Evolutionary conservation across 2,888 invertebrate species (phyloP), one percentile per base, ranked within the genome.

Genomic region (Ashinkailepas kermadecensis): DNA sequence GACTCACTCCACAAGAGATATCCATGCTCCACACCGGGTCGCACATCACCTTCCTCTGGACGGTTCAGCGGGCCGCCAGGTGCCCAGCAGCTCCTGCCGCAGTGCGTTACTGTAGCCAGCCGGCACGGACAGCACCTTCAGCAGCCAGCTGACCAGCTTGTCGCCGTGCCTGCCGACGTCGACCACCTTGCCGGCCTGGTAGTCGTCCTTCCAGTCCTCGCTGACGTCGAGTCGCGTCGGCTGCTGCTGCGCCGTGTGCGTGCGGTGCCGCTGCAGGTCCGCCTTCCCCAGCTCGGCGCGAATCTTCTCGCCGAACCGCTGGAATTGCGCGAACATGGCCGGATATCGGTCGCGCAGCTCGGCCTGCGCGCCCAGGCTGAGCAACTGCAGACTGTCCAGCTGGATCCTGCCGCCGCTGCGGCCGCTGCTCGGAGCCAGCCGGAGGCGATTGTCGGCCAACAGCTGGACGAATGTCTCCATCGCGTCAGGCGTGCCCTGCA

Each of bases 91-190:
- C 21, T 74, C 54, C 54, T 74, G 15, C 11, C 54, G 15, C 56
- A 74, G 54, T 3, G 21, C 21, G 21, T 56, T 74, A 56, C 56
- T 74, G 56, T 56, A 74, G 3, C 21, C 54, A 4, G 21, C 21
- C 8, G 74, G 74, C 21, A 74, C 74, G 54, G 54, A 9, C 56
- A 74, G 56, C 54, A 74, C 74, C 9, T 56, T 54, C 3, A 11
- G 54, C 8, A 74, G 56, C 74, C 74, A 74, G 74, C 15, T 74
- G 74, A 74, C 74, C 74, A 74, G 74, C 56, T 39, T 39, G 18
- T 74, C 54, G 10, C 23, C 10, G 74, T 74, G 56, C 56, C 56
- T 10, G 10, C 12, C 8, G 18, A 4, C 4, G 56, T 74, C 74
- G 21, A 74, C 74, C 54, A 3, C 2, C 56, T 74, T 74, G 21